Percentiles rank a stretch among this genome's conserved stretches.
phyloP scores from a whole-genome alignment of 2,888 invertebrate species.

The Leptinotarsa rubiginosa region DNA sequence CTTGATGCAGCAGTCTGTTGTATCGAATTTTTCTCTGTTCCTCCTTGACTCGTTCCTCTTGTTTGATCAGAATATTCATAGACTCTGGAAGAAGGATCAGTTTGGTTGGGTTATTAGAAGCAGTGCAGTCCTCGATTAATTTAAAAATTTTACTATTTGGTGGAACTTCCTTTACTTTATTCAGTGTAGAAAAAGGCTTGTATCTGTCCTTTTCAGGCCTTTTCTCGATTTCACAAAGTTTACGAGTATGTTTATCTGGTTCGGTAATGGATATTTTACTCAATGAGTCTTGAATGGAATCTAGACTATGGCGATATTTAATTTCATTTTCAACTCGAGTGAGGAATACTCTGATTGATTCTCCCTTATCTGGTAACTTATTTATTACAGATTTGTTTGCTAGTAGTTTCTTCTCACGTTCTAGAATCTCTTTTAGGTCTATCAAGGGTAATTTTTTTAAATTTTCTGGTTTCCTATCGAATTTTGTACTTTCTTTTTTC shows the following conservation, averaged over 20 bases:
- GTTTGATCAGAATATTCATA: constrained; percentile 42
- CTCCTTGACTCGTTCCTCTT: constrained; percentile 44
- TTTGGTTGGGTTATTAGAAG: constrained; percentile 44
- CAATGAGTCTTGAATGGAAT: constrained; percentile 37
- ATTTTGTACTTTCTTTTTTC: background rate
- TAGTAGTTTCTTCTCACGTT: constrained; percentile 42
- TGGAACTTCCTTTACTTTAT: constrained; percentile 36
- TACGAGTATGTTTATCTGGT: constrained; percentile 42
- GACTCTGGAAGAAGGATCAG: constrained; percentile 46
- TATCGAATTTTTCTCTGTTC: constrained; percentile 32
- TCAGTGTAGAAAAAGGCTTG: constrained; percentile 48
- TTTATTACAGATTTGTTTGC: constrained; percentile 42
- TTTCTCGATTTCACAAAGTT: constrained; percentile 47
- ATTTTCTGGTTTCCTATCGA: constrained; percentile 26
- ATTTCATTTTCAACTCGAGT: constrained; percentile 43
- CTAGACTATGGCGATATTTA: constrained; percentile 36
- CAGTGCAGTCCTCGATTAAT: constrained; percentile 43
- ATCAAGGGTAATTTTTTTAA: constrained; percentile 37
- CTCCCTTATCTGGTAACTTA: constrained; percentile 48
- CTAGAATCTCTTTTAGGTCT: constrained; percentile 43
- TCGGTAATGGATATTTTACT: constrained; percentile 36
- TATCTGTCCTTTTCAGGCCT: constrained; percentile 46
- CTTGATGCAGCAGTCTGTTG: constrained; percentile 26
- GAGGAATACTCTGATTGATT: constrained; percentile 40
- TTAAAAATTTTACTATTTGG: constrained; percentile 40